These are phyloP conservation scores for Poicephalus gulielmi DNA, from an alignment of 2,113 vertebrate species.

Conservation along the genomic window DNA sequence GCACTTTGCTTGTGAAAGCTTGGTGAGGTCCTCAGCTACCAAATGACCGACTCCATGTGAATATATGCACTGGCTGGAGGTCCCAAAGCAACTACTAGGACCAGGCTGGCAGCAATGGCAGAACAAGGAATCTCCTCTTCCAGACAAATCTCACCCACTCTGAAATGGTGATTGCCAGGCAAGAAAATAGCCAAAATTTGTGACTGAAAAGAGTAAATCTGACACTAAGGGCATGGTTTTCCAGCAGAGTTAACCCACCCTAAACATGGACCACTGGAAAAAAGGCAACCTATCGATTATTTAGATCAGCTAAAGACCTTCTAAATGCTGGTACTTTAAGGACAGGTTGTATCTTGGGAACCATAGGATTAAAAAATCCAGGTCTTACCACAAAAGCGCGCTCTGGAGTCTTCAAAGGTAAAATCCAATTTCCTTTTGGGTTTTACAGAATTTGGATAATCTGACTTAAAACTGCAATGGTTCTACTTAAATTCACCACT, in stretches of 20 bases:
- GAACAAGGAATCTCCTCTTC: not conserved
- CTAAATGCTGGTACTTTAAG: not conserved
- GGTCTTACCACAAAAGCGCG: not conserved
- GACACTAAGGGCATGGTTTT: not conserved
- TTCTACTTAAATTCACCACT: not conserved
- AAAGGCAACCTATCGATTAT: not conserved
- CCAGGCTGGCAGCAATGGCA: not conserved
- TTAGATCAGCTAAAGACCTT: not conserved
- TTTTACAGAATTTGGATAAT: not conserved
- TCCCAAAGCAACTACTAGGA: not conserved
- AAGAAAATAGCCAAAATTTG: not conserved
- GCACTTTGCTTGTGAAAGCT: not conserved
- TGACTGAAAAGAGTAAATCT: not conserved
- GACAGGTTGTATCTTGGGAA: not conserved
- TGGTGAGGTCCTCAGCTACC: not conserved
- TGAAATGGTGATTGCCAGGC: not conserved
- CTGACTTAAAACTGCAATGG: not conserved
- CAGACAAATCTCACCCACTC: not conserved
- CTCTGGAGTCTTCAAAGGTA: slow-evolving; percentile 6
- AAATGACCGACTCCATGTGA: not conserved
- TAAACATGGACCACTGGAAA: not conserved
- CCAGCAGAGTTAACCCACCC: not conserved
- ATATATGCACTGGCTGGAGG: fast-evolving
- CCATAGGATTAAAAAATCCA: not conserved
- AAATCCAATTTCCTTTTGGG: not conserved